These are phyloP conservation scores for Lepidochrysops patricia DNA, from an alignment of 2,888 invertebrate genomes.

Conservation along the genomic window DNA sequence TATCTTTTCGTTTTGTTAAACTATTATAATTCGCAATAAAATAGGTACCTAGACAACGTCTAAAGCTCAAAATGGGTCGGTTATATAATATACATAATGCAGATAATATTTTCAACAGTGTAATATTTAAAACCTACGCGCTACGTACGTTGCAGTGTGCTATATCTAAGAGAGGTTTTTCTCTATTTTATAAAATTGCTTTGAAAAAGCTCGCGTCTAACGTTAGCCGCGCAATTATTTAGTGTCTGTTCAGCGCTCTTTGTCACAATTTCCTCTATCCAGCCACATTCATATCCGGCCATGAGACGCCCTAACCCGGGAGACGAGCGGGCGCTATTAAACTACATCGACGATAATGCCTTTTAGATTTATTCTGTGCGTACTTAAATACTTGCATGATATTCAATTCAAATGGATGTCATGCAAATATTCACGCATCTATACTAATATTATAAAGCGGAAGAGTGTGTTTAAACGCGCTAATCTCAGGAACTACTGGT, in stretches of 20 bases:
- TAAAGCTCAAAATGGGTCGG: too few relatives aligned
- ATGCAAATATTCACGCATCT: too few relatives aligned
- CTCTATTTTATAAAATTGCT: not conserved
- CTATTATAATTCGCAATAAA: too few relatives aligned
- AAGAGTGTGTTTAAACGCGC: too few relatives aligned
- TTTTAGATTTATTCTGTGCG: not conserved
- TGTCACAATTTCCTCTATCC: constrained; percentile 13
- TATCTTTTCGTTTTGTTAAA: too few relatives aligned
- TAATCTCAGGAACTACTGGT: too few relatives aligned
- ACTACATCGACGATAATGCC: not conserved
- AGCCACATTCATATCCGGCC: constrained; percentile 14
- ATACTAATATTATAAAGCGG: too few relatives aligned
- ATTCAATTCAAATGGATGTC: too few relatives aligned
- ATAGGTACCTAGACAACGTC: too few relatives aligned
- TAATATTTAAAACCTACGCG: too few relatives aligned
- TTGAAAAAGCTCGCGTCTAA: not conserved
- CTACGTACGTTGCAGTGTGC: not conserved
- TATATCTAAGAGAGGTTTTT: not conserved
- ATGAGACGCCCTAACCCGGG: not conserved
- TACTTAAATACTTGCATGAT: not conserved
- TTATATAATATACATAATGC: too few relatives aligned
- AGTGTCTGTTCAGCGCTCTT: not conserved
- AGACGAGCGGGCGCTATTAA: not conserved
- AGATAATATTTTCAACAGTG: too few relatives aligned
- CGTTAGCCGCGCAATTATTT: not conserved